Evolutionary conservation across 1,140 invertebrate genomes (phyloP).

Genomic region (Drosophila saltans): DNA sequence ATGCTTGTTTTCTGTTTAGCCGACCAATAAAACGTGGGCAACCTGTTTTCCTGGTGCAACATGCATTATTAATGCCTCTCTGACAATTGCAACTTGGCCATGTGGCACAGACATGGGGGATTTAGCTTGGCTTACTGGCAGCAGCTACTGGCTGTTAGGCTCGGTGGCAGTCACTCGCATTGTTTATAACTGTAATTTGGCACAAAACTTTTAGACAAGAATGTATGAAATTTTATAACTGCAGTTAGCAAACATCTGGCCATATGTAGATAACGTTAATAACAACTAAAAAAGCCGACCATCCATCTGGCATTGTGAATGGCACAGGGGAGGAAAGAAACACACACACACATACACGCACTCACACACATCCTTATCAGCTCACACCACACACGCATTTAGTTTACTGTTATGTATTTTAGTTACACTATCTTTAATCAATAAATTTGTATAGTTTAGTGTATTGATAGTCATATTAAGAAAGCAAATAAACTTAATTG

Average conservation of each 20-base stretch:
- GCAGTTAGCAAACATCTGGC: constrained; percentile 30
- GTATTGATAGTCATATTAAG: constrained; percentile 27
- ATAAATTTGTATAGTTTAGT: constrained; percentile 27
- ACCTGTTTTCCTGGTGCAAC: constrained; percentile 28
- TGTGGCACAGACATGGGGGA: constrained; percentile 25
- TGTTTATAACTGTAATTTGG: constrained; percentile 62
- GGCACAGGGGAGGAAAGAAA: not conserved
- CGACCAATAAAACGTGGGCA: constrained; percentile 43
- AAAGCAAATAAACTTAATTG: constrained; percentile 11
- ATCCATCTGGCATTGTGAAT: not conserved
- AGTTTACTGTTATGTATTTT: not conserved
- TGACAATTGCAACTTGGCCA: constrained; percentile 48
- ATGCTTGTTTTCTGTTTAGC: constrained; percentile 48
- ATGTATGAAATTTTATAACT: constrained; percentile 36
- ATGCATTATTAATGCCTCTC: constrained; percentile 59
- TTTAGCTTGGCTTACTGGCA: constrained; percentile 19
- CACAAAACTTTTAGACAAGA: constrained; percentile 35
- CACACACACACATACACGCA: not conserved
- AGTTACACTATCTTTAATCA: constrained; percentile 7
- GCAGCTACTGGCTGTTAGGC: not conserved
- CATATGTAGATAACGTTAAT: constrained; percentile 47
- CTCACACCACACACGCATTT: not conserved
- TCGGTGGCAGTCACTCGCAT: constrained; percentile 15
- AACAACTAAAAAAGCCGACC: constrained; percentile 24
- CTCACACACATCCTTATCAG: constrained; percentile 2